Percentiles rank a stretch among this genome's conserved stretches.
Conservation (phyloP, 2,888 invertebrate species). For the Megaustenia siamemsis region DNA sequence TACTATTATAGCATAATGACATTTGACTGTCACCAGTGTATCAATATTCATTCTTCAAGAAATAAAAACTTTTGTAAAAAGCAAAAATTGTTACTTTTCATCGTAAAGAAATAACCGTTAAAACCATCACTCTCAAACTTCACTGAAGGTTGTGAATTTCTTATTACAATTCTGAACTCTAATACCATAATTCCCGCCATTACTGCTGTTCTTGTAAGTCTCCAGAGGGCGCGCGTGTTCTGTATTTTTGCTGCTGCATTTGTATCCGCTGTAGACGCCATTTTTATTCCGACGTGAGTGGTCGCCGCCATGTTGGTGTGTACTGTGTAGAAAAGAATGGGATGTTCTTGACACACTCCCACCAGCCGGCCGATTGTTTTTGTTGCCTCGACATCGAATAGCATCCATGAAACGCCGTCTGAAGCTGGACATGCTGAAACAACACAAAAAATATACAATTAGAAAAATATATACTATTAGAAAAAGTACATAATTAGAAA, state of each 20-base stretch:
- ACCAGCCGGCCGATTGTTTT: background rate
- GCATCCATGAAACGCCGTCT: slow-evolving; percentile 46
- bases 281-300: background rate
- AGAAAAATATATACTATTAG: too few species aligned
- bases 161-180: too few species aligned
- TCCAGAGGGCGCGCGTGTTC: slow-evolving; percentile 7
- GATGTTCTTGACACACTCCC: slow-evolving; percentile 48
- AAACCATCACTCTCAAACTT: slow-evolving; percentile 27
- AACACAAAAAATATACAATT: too few species aligned
- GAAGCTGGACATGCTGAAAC: slow-evolving; percentile 51
- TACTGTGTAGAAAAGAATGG: slow-evolving; percentile 37
- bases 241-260: background rate
- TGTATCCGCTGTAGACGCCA: slow-evolving; percentile 3
- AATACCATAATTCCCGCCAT: background rate
- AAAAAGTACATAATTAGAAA: too few species aligned
- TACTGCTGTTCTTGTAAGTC: slow-evolving; percentile 32
- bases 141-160: slow-evolving; percentile 11
- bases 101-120: too few species aligned
- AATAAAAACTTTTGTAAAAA: too few species aligned
- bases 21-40: too few species aligned
- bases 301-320: background rate
- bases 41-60: too few species aligned
- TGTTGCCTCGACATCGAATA: slow-evolving; percentile 30
- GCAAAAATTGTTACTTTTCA: too few species aligned
- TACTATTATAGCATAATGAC: too few species aligned